Conservation (phyloP, 1,140 invertebrate genomes). For the Lethrus apterus region DNA sequence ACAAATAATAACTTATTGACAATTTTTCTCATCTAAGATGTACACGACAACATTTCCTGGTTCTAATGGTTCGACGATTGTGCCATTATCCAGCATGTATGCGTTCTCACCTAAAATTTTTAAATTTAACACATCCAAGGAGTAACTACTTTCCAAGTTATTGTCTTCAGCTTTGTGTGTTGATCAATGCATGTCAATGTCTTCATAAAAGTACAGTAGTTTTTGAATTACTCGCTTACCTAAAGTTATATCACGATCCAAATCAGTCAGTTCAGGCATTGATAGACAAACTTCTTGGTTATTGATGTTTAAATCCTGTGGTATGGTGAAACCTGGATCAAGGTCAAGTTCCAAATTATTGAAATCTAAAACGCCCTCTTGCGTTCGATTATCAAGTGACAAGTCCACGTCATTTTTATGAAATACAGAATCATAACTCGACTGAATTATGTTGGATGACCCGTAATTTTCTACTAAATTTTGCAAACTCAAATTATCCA, state of each 20-base stretch:
- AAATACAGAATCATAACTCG: too few species aligned
- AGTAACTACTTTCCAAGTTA: too few species aligned
- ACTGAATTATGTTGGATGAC: too few species aligned
- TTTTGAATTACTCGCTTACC: too few species aligned
- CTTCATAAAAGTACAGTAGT: slow-evolving; percentile 5
- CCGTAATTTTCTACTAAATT: too few species aligned
- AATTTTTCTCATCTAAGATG: slow-evolving; percentile 23
- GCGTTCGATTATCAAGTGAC: too few species aligned
- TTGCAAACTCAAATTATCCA: too few species aligned
- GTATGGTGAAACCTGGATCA: slow-evolving; percentile 10
- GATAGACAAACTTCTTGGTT: slow-evolving; percentile 31
- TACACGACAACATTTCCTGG: slow-evolving; percentile 27
- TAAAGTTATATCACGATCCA: slow-evolving; percentile 25
- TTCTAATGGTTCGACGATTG: slow-evolving; percentile 26
- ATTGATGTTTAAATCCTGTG: slow-evolving; percentile 15
- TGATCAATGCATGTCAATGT: background rate
- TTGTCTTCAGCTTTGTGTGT: too few species aligned
- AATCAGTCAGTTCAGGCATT: slow-evolving; percentile 35
- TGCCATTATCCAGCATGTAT: slow-evolving; percentile 28
- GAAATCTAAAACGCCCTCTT: slow-evolving; percentile 18
- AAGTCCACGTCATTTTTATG: too few species aligned
- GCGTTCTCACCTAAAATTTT: slow-evolving; percentile 27
- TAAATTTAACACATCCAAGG: background rate
- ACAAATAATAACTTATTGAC: too few species aligned
- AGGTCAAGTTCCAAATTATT: slow-evolving; percentile 19